Base-by-base conservation (phyloP, 2,113 vertebrate species). In the Cinclus mexicanus region DNA sequence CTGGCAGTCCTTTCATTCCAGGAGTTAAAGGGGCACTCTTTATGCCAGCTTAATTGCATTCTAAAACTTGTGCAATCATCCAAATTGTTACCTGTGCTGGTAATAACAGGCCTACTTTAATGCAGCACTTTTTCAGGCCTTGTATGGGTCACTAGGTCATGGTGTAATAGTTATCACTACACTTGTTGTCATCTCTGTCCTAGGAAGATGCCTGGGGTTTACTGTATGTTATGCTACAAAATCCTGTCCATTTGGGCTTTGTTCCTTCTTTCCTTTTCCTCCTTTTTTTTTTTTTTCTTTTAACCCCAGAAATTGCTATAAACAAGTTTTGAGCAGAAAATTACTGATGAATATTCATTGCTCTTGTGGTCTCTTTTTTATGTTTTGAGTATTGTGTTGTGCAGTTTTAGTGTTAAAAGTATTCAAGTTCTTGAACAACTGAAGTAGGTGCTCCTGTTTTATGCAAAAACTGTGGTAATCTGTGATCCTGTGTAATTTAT, bases 401-500 rank as follows among this genome's bases (percentile, higher is more conserved):
- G 19, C 15, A 59, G 26, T 65, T 89, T 67, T 49, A 63, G 28
- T 80, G 19, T 72, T 94, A 87, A 69, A 92, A 75, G 14, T 76
- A 47, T 81, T 70, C 24, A 77, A 89, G 35, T 70, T 70, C 63
- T 8, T 75, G 56, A 89, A 68, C n/a, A 41, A 70, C 31, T 71
- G 11, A 29, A 57, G 56, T 89, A 85, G 77, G 77, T 96, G 42
- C 35, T 89, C 81, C 46, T 71, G 25, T 87, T 92, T 92, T 77
- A 56, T 82, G 59, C 83, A 87, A 89, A 79, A 89, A 39, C 37
- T 75, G 52, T 75, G 72, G 44, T 79, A 86, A 79, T 83, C 76
- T 93, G 55, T 75, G 69, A 56, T 90, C 68, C 71, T 89, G 31
- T 83, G 85, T 91, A 94, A 90, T 95, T 92, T 93, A 92, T 94